Percentiles rank a stretch among this genome's conserved stretches.
These are phyloP conservation scores for Drosophila suzukii DNA, from an alignment of 1,140 invertebrate genomes.

Conservation along the genomic window DNA sequence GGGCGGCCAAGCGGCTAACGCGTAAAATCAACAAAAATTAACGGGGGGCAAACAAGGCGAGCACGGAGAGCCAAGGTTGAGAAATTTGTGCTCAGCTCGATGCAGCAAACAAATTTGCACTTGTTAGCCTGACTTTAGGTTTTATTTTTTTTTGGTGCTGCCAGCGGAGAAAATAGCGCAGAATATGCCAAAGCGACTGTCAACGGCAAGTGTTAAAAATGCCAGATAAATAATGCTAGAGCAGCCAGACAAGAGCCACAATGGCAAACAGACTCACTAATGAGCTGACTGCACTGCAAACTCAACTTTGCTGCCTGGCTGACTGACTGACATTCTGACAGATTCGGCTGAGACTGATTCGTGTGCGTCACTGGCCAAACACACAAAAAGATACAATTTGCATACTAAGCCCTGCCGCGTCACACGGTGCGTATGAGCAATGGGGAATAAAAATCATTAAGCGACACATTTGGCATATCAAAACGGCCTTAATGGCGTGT, in stretches of 20 bases:
- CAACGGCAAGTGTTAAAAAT: constrained; percentile 72
- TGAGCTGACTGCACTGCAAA: constrained; percentile 57
- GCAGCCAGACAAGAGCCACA: constrained; percentile 47
- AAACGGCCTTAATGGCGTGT: constrained; percentile 53
- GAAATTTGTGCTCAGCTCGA: constrained; percentile 40
- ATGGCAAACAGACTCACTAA: constrained; percentile 64
- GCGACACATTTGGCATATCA: constrained; percentile 81
- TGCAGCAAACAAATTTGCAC: constrained; percentile 68
- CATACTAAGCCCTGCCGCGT: constrained; percentile 55
- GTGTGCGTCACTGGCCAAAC: constrained; percentile 5
- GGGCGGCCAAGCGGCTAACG: constrained; percentile 47
- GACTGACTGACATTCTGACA: constrained; percentile 9
- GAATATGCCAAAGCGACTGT: constrained; percentile 51
- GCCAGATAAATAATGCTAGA: constrained; percentile 71
- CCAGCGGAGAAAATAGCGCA: constrained; percentile 36
- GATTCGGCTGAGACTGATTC: constrained; percentile 3
- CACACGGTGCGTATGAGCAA: constrained; percentile 67
- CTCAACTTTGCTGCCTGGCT: constrained; percentile 17
- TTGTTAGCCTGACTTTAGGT: constrained; percentile 47
- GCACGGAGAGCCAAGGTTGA: constrained; percentile 34
- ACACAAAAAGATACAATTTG: constrained; percentile 51
- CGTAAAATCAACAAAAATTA: constrained; percentile 66
- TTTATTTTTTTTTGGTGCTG: constrained; percentile 9
- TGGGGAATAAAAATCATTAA: constrained; percentile 71
- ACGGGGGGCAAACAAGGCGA: constrained; percentile 39